A percentile compares a stretch with the other conserved stretches of the same genome.
Conservation (phyloP, 1,140 invertebrate species). For the Microplitis demolitor region DNA sequence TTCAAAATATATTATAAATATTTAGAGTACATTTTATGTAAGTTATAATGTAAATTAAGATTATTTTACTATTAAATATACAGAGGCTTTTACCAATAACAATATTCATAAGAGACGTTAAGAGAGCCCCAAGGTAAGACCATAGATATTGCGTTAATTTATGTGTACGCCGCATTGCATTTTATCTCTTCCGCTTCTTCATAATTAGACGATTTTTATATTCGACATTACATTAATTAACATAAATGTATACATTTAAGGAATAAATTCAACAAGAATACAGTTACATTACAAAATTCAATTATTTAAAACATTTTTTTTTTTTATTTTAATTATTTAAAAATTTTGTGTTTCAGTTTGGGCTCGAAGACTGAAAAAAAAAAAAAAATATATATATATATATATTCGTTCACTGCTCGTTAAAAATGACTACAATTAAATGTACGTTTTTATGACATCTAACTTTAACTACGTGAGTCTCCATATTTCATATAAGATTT, state of each 20-base stretch:
- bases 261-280: background rate
- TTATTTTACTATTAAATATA: background rate
- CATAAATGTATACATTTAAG: background rate
- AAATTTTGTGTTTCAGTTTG: too few species aligned
- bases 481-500: too few species aligned
- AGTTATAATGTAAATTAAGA: background rate
- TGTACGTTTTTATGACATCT: slow-evolving; percentile 2
- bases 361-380: background rate
- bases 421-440: background rate
- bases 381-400: too few species aligned
- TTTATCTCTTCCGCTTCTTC: slow-evolving; percentile 15
- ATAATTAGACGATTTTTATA: slow-evolving; percentile 26
- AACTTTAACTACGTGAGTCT: background rate
- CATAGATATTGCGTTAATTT: slow-evolving; percentile 25
- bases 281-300: background rate
- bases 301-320: too few species aligned
- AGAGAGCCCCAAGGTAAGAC: background rate
- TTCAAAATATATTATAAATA: background rate
- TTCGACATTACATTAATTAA: background rate
- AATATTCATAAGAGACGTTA: background rate
- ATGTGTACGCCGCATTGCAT: slow-evolving; percentile 14
- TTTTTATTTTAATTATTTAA: too few species aligned
- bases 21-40: background rate
- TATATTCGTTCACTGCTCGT: background rate
- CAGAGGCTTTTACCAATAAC: background rate